These are phyloP conservation scores for Hesperophylax magnus DNA, from an alignment of 1,140 invertebrate species.

Conservation along the genomic window DNA sequence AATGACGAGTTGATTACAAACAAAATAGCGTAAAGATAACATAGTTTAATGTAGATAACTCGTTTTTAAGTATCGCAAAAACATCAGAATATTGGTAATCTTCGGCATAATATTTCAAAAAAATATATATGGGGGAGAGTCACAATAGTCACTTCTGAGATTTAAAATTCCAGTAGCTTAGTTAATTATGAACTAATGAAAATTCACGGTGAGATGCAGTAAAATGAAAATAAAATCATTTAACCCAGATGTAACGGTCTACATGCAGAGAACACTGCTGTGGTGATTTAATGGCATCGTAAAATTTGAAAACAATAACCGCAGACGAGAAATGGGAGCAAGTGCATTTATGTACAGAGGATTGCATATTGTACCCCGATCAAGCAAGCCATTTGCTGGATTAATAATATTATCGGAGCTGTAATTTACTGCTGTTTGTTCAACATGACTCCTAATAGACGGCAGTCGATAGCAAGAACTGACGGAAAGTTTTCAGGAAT, in stretches of 20 bases:
- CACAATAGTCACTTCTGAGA: too few relatives aligned
- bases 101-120: too few relatives aligned
- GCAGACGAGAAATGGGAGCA: conserved; percentile 29
- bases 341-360: background rate
- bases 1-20: too few relatives aligned
- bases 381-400: background rate
- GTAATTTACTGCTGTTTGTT: background rate
- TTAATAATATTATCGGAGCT: background rate
- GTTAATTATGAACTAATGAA: background rate
- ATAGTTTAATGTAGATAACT: too few relatives aligned
- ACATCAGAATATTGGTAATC: too few relatives aligned
- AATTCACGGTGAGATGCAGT: background rate
- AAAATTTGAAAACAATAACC: conserved; percentile 39
- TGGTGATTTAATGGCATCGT: conserved; percentile 24
- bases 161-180: too few relatives aligned
- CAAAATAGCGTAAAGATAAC: too few relatives aligned
- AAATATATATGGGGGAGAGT: too few relatives aligned
- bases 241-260: conserved; percentile 39
- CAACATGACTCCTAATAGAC: too few relatives aligned
- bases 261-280: conserved; percentile 18
- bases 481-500: too few relatives aligned
- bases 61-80: too few relatives aligned
- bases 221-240: conserved; percentile 28
- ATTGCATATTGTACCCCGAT: background rate
- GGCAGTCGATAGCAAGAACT: too few relatives aligned